Evolutionary conservation across 2,888 invertebrate species (phyloP).

Genomic region (Perithous albicinctus): DNA sequence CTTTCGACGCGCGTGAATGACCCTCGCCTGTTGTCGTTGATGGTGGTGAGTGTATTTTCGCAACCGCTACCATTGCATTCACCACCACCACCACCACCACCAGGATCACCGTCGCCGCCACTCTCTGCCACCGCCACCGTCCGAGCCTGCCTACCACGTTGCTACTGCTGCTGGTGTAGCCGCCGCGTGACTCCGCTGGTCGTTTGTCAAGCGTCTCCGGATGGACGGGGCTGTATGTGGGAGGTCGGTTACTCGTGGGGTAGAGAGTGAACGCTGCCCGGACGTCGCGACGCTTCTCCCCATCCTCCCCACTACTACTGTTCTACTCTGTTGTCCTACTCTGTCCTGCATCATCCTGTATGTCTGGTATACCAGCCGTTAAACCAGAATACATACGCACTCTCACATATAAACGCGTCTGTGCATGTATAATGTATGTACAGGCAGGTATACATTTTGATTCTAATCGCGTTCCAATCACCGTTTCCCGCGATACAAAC

Average conservation of each 20-base stretch:
- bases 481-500: not conserved
- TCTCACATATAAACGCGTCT: not conserved
- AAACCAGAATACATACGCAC: not conserved
- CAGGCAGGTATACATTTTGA: not conserved
- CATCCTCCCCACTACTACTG: slow-evolving; percentile 17
- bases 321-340: slow-evolving; percentile 24
- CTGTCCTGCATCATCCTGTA: slow-evolving; percentile 5
- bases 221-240: slow-evolving; percentile 46
- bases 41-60: slow-evolving; percentile 62
- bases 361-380: slow-evolving; percentile 8
- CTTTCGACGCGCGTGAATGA: slow-evolving; percentile 52
- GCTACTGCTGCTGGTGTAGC: slow-evolving; percentile 31
- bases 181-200: slow-evolving; percentile 54
- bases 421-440: too few relatives aligned
- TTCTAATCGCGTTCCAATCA: slow-evolving; percentile 30
- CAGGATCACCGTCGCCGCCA: not conserved
- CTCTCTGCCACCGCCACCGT: slow-evolving; percentile 33
- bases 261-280: slow-evolving; percentile 60
- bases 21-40: slow-evolving; percentile 54
- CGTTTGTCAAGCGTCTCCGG: slow-evolving; percentile 65
- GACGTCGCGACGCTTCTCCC: slow-evolving; percentile 58
- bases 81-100: slow-evolving; percentile 10
- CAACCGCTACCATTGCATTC: slow-evolving; percentile 53
- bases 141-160: slow-evolving; percentile 1
- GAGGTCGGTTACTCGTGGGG: slow-evolving; percentile 42